These are phyloP conservation scores for Anguilla anguilla DNA, from an alignment of 2,797 vertebrate species.

Conservation along the genomic window DNA sequence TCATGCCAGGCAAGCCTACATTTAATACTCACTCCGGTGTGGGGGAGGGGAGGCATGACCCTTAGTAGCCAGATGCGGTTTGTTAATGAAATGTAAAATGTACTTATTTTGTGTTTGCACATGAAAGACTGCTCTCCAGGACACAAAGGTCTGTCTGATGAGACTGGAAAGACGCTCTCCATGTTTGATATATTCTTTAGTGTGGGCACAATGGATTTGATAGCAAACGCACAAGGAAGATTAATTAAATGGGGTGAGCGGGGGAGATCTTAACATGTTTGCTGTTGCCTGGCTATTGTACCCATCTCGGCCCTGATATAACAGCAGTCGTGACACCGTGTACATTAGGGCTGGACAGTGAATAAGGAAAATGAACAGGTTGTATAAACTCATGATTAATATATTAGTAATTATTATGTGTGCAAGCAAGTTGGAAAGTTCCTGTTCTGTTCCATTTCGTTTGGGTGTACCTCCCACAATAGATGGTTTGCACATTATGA, in stretches of 20 bases:
- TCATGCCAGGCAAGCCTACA: not conserved
- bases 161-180: not conserved
- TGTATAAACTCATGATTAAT: not conserved
- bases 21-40: not conserved
- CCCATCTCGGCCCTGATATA: not conserved
- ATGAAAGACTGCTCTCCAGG: not conserved
- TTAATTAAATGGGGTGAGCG: not conserved
- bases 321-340: not conserved
- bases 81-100: constrained; percentile 20
- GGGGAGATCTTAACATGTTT: not conserved
- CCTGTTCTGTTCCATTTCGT: not conserved
- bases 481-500: not conserved
- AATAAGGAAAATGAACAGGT: not conserved
- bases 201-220: not conserved
- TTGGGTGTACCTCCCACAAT: not conserved
- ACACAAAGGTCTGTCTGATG: not conserved
- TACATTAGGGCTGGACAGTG: not conserved
- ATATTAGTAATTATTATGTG: not conserved
- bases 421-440: not conserved
- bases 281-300: not conserved
- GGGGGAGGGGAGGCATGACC: not conserved
- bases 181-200: constrained; percentile 6
- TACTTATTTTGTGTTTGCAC: constrained; percentile 10
- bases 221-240: not conserved
- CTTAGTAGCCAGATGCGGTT: not conserved